Base-by-base conservation (phyloP, 1,140 invertebrate species). In the Stratiolaelaps scimitus region DNA sequence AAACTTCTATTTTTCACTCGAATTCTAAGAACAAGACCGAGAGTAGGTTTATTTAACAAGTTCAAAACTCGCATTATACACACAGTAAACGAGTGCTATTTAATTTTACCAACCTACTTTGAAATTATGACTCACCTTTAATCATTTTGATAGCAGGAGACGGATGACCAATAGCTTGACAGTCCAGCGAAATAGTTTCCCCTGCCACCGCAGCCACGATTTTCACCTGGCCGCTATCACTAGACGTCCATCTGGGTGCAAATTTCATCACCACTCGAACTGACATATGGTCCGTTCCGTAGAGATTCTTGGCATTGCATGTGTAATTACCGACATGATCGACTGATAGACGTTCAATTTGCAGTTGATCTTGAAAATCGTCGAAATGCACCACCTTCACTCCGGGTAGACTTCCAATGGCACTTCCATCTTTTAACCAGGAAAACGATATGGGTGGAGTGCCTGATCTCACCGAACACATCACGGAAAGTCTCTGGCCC, bases 251-350 rank as follows among this genome's bases (percentile, higher is more conserved):
- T 19, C 28, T 34, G 4, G 28, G 28, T 56, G 45, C 30, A 64
- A 26, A 53, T 29, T 60, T 60, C 34, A 60, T 19, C 7, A 26
- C 30, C 10, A 65, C 66, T 60, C 28, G 28, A 30, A 60, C 53
- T 17, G 23, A 70, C 19, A 75, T 73, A 66, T 77, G 80, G 65
- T 79, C 78, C 65, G 74, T 77, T 68, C 83, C 84, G 44, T 83
- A 84, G 46, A 77, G 74, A 76, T 88, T 88, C 69, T 78, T 80
- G 28, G 83, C 85, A 30, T 80, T 75, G 74, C 86, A 88, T n/a
- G 85, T 83, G 74, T 87, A 88, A 72, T 85, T 83, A 13, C 86
- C 86, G 65, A 81, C 77, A 75, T 86, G 82, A 67, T 79, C 70
- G 1, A 66, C 53, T 15, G 53, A 60, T 23, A 60, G 10, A 26